Percentiles rank a stretch among this genome's conserved stretches.
Conservation (phyloP, 2,797 vertebrate species). For the Mareca penelope region DNA sequence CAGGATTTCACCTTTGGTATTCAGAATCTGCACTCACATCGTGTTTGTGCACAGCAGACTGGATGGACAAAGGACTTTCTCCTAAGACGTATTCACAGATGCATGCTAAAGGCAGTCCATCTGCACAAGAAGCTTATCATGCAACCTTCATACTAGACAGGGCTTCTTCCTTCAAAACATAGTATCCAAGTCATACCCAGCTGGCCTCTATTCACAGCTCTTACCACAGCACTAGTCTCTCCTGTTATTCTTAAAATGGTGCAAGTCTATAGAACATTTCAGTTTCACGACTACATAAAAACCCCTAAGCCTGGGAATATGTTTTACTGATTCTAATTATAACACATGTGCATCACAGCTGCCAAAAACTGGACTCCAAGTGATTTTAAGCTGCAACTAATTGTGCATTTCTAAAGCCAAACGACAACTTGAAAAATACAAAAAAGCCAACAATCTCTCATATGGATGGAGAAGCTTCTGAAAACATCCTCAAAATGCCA, state of each 20-base stretch:
- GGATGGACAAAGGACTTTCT: background rate
- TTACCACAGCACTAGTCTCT: background rate
- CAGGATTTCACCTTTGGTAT: background rate
- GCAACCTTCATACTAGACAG: background rate
- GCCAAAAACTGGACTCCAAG: conserved; percentile 34
- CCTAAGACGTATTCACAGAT: too few relatives aligned
- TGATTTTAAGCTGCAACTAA: conserved; percentile 11
- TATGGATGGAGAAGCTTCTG: background rate
- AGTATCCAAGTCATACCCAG: background rate
- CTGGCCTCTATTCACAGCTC: background rate
- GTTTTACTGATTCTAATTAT: conserved; percentile 25
- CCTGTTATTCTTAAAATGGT: background rate
- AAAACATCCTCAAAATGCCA: conserved; percentile 45
- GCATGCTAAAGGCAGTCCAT: background rate
- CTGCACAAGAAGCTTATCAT: background rate
- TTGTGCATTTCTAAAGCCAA: conserved; percentile 21
- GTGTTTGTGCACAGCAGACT: background rate
- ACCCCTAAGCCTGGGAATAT: background rate
- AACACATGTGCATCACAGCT: conserved; percentile 35
- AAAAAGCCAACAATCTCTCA: conserved; percentile 22
- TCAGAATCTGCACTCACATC: background rate
- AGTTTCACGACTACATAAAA: background rate
- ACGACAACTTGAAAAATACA: conserved; percentile 15
- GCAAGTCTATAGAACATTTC: background rate
- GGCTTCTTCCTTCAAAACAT: background rate